These are phyloP conservation scores for Glossosoma conforme DNA, from an alignment of 1,140 invertebrate species.

Conservation along the genomic window DNA sequence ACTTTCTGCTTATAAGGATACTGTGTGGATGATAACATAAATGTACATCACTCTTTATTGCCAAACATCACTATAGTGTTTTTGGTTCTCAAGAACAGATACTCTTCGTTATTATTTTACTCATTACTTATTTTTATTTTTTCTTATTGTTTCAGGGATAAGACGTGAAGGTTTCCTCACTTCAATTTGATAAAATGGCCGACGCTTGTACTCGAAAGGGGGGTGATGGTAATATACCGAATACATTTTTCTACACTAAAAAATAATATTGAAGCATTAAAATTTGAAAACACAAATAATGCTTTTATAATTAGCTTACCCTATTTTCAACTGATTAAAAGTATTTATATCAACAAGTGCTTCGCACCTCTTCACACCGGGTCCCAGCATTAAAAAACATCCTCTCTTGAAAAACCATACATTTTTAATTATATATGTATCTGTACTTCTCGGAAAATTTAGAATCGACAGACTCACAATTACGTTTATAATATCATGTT, in stretches of 20 bases:
- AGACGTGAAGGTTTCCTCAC: too few relatives aligned
- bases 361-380: not conserved
- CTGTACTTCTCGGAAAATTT: not conserved
- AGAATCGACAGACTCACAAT: not conserved
- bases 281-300: not conserved
- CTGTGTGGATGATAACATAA: too few relatives aligned
- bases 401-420: not conserved
- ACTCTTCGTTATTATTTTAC: too few relatives aligned
- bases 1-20: too few relatives aligned
- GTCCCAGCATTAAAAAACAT: not conserved
- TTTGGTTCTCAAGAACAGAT: too few relatives aligned
- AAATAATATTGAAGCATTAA: not conserved
- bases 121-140: too few relatives aligned
- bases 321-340: not conserved
- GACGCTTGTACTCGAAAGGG: slow-evolving; percentile 10
- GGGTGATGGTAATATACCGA: slow-evolving; percentile 7
- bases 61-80: too few relatives aligned
- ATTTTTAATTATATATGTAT: not conserved
- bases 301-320: slow-evolving; percentile 1
- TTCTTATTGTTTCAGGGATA: too few relatives aligned
- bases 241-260: not conserved
- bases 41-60: too few relatives aligned
- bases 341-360: not conserved
- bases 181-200: too few relatives aligned
- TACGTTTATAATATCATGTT: not conserved